phyloP scores from a whole-genome alignment of 2,113 vertebrate genomes.

The Mobula hypostoma region DNA sequence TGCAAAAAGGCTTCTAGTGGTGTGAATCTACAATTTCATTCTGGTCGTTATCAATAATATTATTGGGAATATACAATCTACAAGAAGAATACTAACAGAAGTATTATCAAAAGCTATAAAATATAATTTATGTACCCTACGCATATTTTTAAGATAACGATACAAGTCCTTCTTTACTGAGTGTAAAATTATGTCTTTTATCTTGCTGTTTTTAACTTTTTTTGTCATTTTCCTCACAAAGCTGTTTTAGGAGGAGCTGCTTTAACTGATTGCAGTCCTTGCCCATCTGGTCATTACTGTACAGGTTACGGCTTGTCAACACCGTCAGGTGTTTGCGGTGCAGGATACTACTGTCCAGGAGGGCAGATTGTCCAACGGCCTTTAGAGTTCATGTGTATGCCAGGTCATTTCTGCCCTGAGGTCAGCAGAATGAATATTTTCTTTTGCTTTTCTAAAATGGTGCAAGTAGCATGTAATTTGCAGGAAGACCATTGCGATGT shows the following conservation, averaged over 20 bases:
- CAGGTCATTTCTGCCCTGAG: slow-evolving; percentile 26
- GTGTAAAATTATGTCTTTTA: background rate
- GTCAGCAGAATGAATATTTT: background rate
- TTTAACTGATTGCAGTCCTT: slow-evolving; percentile 51
- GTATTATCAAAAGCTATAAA: background rate
- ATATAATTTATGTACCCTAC: background rate
- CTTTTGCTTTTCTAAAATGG: background rate
- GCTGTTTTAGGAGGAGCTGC: slow-evolving; percentile 50
- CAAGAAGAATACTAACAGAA: background rate
- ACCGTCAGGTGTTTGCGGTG: slow-evolving; percentile 62
- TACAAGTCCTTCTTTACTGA: background rate
- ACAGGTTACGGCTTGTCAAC: slow-evolving; percentile 52
- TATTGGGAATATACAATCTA: background rate
- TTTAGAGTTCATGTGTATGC: background rate
- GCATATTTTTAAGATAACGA: background rate
- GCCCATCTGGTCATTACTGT: slow-evolving; percentile 59
- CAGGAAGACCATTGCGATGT: background rate
- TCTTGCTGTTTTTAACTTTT: background rate
- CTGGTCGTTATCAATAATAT: background rate
- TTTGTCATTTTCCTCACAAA: background rate
- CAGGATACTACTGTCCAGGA: slow-evolving; percentile 67
- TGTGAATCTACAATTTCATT: background rate
- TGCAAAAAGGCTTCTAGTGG: background rate
- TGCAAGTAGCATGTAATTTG: background rate
- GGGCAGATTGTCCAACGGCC: slow-evolving; percentile 40